Evolutionary conservation across 2,113 vertebrate species (phyloP).

Genomic region (Pygoscelis antarcticus): DNA sequence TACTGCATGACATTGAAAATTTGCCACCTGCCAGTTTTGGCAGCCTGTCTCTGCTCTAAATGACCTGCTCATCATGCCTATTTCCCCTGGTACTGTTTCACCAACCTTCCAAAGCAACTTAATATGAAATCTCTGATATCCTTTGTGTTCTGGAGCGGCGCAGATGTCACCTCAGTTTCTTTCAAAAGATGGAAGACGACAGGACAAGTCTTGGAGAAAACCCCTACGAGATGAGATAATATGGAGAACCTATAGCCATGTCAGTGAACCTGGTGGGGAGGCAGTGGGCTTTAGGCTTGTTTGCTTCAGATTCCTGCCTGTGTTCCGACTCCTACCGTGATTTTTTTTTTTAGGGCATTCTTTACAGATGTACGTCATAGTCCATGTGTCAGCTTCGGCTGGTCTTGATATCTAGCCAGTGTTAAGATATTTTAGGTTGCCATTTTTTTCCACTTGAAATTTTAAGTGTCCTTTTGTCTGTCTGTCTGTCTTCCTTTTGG

Average conservation of each 20-base stretch:
- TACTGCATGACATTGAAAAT: not conserved
- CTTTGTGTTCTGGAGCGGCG: not conserved
- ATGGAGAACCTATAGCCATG: not conserved
- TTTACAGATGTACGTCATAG: fast-evolving
- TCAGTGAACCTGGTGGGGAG: not conserved
- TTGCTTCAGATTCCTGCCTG: not conserved
- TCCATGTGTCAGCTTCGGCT: not conserved
- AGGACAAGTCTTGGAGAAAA: not conserved
- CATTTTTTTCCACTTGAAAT: not conserved
- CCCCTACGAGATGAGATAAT: not conserved
- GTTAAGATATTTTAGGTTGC: not conserved
- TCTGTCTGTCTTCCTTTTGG: not conserved
- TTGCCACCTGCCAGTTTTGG: not conserved
- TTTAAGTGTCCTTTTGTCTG: not conserved
- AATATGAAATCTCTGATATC: not conserved
- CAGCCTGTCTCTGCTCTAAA: not conserved
- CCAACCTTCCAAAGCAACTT: not conserved
- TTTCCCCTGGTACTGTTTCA: not conserved
- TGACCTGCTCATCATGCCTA: not conserved
- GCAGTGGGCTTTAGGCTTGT: not conserved
- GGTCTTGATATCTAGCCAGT: not conserved
- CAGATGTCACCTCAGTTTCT: not conserved
- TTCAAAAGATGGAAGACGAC: not conserved
- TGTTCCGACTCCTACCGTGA: not conserved
- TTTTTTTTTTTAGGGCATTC: not conserved